A percentile compares a stretch with the other conserved stretches of the same genome.
Conservation (phyloP, 1,140 invertebrate species). For the Microvelia longipes region DNA sequence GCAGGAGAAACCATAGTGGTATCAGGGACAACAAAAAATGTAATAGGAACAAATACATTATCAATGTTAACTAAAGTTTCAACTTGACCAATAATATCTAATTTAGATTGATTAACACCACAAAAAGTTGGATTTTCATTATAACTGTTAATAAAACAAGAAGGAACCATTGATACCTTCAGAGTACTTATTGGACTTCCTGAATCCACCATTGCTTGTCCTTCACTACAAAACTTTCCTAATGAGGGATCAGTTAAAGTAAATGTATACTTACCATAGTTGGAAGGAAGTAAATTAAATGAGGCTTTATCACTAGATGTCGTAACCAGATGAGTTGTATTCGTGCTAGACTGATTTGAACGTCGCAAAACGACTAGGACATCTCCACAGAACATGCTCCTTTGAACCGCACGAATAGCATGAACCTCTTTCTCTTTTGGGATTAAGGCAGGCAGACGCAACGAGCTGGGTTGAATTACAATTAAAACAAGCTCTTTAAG, state of each 20-base stretch:
- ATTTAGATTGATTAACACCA: neutral
- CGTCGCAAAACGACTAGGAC: neutral
- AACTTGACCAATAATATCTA: neutral
- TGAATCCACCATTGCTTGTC: conserved; percentile 2
- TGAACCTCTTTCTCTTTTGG: neutral
- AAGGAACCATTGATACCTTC: neutral
- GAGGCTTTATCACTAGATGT: neutral
- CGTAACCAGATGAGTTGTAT: neutral
- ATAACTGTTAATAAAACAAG: neutral
- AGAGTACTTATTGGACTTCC: neutral
- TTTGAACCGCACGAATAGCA: neutral
- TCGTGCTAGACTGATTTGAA: conserved; percentile 5
- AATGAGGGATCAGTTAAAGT: neutral
- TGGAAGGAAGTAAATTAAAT: neutral
- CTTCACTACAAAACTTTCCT: neutral
- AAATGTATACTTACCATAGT: neutral
- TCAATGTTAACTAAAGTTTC: neutral
- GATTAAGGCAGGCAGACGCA: neutral
- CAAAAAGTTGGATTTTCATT: neutral
- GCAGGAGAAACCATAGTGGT: neutral
- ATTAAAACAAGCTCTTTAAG: neutral
- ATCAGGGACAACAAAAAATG: conserved; percentile 2
- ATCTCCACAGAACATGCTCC: neutral
- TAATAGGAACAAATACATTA: neutral
- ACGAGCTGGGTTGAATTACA: neutral